Percentiles rank a stretch among this genome's conserved stretches.
These are phyloP conservation scores for Arbacia lixula DNA, from an alignment of 53 echinoderm and acorn worm species.

Conservation along the genomic window DNA sequence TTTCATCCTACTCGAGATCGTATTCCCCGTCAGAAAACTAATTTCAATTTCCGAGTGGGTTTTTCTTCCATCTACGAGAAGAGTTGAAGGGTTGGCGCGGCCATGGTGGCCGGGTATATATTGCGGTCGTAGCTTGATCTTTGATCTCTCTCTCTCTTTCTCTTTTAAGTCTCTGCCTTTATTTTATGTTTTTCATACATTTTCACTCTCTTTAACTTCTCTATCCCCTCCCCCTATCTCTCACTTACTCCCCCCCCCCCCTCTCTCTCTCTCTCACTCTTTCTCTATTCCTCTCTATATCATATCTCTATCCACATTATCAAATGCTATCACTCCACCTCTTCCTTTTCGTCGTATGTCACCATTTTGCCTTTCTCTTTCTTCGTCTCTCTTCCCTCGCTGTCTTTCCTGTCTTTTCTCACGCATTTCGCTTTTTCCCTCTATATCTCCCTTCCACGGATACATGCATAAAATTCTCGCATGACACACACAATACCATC, in stretches of 20 bases:
- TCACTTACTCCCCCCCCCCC: neutral
- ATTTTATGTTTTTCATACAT: neutral
- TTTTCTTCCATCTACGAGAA: conserved; percentile 7
- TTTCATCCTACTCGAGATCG: conserved; percentile 7
- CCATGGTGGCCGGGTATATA: neutral
- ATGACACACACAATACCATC: no score
- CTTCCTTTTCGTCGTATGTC: no score
- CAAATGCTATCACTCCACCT: no score
- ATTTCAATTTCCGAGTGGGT: conserved; percentile 35
- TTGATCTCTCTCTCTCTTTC: neutral
- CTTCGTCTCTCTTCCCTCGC: no score
- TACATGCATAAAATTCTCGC: no score
- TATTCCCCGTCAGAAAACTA: conserved; percentile 33
- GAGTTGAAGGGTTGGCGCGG: no score
- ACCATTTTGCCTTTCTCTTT: no score
- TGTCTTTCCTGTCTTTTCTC: no score
- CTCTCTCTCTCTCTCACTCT: neutral
- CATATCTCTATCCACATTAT: no score
- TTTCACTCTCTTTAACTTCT: neutral
- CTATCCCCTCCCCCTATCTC: neutral
- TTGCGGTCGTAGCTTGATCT: conserved; percentile 2
- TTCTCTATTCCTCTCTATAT: no score
- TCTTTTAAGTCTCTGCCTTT: conserved; percentile 1
- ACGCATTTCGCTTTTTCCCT: no score
- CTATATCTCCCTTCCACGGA: no score